Evolutionary conservation across 53 echinoderm and acorn worm species (phyloP).

Genomic region (Echinometra lucunter): DNA sequence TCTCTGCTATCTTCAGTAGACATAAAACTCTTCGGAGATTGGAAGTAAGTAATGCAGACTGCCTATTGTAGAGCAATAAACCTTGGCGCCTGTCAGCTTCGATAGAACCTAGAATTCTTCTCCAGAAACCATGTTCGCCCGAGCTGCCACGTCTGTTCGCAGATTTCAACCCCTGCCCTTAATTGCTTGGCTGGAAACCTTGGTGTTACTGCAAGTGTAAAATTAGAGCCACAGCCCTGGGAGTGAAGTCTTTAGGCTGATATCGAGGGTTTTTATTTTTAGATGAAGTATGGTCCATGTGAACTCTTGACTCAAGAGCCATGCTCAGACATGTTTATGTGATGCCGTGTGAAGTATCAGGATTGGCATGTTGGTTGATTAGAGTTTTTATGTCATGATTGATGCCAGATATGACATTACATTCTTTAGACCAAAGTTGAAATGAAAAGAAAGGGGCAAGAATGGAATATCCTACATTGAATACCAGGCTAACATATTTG

Average conservation of each 20-base stretch:
- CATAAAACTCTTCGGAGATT: neutral
- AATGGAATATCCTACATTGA: neutral
- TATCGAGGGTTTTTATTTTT: slow-evolving; percentile 52
- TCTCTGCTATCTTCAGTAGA: slow-evolving; percentile 49
- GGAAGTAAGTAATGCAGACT: neutral
- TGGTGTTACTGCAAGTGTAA: slow-evolving; percentile 48
- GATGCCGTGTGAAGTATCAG: neutral
- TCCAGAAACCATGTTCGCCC: neutral
- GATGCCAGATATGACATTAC: neutral
- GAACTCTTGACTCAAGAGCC: neutral
- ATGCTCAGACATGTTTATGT: neutral
- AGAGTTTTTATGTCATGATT: neutral
- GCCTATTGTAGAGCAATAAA: slow-evolving; percentile 40
- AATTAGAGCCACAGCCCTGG: slow-evolving; percentile 17
- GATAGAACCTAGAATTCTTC: slow-evolving; percentile 15
- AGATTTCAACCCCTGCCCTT: neutral
- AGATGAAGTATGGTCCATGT: neutral
- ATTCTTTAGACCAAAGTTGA: neutral
- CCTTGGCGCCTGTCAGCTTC: slow-evolving; percentile 5
- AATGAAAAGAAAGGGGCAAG: neutral
- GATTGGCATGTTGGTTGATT: neutral
- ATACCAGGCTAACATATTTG: neutral
- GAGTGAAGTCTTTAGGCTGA: neutral
- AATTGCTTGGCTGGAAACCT: slow-evolving; percentile 50
- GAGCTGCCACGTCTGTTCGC: neutral